phyloP scores from a whole-genome alignment of 2,113 vertebrate genomes.

The Rana temporaria region DNA sequence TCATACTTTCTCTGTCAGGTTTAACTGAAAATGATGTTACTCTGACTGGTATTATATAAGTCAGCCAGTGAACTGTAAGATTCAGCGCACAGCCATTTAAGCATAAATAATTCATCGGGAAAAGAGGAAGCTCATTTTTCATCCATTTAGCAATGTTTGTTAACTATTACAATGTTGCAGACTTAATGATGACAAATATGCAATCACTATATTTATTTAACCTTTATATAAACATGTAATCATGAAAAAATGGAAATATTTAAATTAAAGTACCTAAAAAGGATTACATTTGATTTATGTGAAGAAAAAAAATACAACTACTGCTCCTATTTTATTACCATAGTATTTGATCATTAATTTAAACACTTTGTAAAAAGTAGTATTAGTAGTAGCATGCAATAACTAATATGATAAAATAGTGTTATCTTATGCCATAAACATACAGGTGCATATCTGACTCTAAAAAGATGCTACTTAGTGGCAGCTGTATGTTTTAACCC shows the following conservation, averaged over 20 bases:
- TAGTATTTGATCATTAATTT: too few species aligned
- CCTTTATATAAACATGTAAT: background rate
- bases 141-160: constrained; percentile 28
- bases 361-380: too few species aligned
- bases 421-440: too few species aligned
- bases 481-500: too few species aligned
- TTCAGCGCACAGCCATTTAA: constrained; percentile 12
- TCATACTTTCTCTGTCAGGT: constrained; percentile 37
- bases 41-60: constrained; percentile 40
- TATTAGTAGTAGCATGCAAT: too few species aligned
- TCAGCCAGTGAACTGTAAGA: constrained; percentile 42
- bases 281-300: too few species aligned
- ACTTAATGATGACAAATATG: constrained; percentile 23
- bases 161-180: constrained; percentile 45
- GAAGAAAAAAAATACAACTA: too few species aligned
- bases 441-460: too few species aligned
- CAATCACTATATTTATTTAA: constrained; percentile 8
- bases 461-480: too few species aligned
- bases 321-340: too few species aligned
- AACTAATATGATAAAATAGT: too few species aligned
- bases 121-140: constrained; percentile 41
- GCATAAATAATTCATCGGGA: constrained; percentile 43
- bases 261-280: too few species aligned
- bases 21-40: constrained; percentile 42
- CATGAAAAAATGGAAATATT: background rate